Base-by-base conservation (phyloP, 1,140 invertebrate genomes). In the Geopemphigus sp. region DNA sequence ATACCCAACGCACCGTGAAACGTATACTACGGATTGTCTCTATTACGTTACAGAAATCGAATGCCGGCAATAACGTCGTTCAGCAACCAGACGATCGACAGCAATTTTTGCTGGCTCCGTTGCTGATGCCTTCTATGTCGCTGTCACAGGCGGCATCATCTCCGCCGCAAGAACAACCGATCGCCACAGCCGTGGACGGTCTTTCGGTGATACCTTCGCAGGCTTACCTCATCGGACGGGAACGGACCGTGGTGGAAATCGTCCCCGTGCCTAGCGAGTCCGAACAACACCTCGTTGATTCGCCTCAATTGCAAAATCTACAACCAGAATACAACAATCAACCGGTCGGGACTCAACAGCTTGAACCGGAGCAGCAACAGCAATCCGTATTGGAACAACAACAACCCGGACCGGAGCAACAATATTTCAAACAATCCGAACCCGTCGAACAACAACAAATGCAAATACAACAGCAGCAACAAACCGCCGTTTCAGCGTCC, bases 181-280 rank as follows among this genome's bases (percentile, higher is more conserved):
- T 32, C 14, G 3, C 17, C 24, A 11, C 12, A 1, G 3, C 17
- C 50, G 19, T n/a, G 3, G 68, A 54, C 8, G 22, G 19, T 22
- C 1, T 24, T 47, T 47, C 64, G 11, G 47, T 72, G 11, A 15
- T 53, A n/a, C 68, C 47, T 10, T 54, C 68, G 68, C 4, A 54
- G 2, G 17, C 47, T 8, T 72, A 10, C 26, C 3, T 54, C 8
- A n/a, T 72, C 15, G 74, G 74, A 24, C 39, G 74, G 45, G 56
- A 78, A 54, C 68, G 68, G 5, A 72, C 68, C 17, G 50, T 50
- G 14, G 45, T 78, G 3, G 74, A 78, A 29, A 61, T 78, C 14
- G 22, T 78, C 2, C 8, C 74, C 17, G 56, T 59, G 14, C 74
- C 74, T 32, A 78, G 74, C 17, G 15, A 39, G 14, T 78, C 74